phyloP scores from a whole-genome alignment of 92 coral and sea anemone genomes.

The Palythoa heliodiscus region DNA sequence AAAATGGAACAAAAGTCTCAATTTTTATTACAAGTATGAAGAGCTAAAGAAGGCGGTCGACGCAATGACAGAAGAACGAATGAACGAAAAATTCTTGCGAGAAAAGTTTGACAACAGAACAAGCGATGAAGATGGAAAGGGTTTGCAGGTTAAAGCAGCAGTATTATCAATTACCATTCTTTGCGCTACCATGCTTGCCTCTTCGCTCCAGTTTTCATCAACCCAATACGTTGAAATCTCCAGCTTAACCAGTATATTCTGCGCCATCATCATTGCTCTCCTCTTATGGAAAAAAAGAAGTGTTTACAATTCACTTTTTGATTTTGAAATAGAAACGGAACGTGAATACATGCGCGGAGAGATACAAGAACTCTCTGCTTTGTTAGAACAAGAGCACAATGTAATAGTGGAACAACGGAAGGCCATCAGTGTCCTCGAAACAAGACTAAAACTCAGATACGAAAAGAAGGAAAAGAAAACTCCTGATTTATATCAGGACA shows the following conservation, averaged over 20 bases:
- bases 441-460: conserved; percentile 62
- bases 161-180: conserved; percentile 20
- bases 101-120: conserved; percentile 10
- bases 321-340: conserved; percentile 41
- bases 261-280: conserved; percentile 46
- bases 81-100: conserved; percentile 36
- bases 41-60: conserved; percentile 64
- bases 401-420: conserved; percentile 70
- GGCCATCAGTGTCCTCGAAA: conserved; percentile 72
- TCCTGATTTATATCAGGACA: conserved; percentile 46
- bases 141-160: conserved; percentile 34
- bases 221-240: conserved; percentile 26
- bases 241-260: conserved; percentile 35
- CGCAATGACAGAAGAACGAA: conserved; percentile 58
- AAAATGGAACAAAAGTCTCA: conserved; percentile 45
- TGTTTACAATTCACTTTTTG: conserved; percentile 32
- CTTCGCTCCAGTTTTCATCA: conserved; percentile 46
- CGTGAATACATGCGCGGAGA: conserved; percentile 52
- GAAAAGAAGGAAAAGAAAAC: conserved; percentile 68
- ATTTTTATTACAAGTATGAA: conserved; percentile 61
- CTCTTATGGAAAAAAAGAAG: conserved; percentile 47
- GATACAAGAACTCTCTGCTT: conserved; percentile 62
- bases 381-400: conserved; percentile 70
- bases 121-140: conserved; percentile 34
- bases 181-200: conserved; percentile 25